Conservation (phyloP, 2,113 vertebrate species). For the Toxotes jaculatrix region DNA sequence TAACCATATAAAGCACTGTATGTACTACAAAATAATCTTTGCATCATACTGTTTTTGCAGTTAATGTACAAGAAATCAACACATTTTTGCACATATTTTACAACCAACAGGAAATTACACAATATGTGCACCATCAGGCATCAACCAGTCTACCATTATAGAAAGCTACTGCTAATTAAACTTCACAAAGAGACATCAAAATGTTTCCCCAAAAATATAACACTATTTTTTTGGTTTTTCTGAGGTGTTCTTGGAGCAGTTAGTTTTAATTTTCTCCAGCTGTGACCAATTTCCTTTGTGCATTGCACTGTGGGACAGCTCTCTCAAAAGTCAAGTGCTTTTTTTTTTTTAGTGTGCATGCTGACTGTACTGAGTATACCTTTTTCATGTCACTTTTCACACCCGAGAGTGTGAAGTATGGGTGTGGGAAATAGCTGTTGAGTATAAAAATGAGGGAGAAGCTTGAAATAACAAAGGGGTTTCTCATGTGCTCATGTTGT, state of each 20-base stretch:
- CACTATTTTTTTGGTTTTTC: not conserved
- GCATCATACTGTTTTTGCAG: too few species aligned
- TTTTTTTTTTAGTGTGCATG: not conserved
- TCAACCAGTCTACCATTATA: too few species aligned
- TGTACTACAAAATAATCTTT: too few species aligned
- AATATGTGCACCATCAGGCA: not conserved
- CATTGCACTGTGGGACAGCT: not conserved
- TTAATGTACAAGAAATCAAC: too few species aligned
- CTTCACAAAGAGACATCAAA: too few species aligned
- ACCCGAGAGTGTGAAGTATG: not conserved
- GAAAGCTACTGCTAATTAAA: too few species aligned
- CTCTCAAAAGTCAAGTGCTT: not conserved
- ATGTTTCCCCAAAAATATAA: not conserved
- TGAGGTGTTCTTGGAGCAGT: not conserved
- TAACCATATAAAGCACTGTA: too few species aligned
- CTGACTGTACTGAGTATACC: not conserved
- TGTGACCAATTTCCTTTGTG: not conserved
- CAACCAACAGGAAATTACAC: not conserved
- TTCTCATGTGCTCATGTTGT: too few species aligned
- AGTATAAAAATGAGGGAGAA: not conserved
- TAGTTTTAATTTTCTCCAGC: not conserved
- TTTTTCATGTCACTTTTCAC: not conserved
- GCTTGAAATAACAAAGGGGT: not conserved
- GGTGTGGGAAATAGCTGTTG: not conserved
- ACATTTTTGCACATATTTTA: not conserved